Conservation (phyloP, 2,888 invertebrate species). For the Amaurobius ferox region DNA sequence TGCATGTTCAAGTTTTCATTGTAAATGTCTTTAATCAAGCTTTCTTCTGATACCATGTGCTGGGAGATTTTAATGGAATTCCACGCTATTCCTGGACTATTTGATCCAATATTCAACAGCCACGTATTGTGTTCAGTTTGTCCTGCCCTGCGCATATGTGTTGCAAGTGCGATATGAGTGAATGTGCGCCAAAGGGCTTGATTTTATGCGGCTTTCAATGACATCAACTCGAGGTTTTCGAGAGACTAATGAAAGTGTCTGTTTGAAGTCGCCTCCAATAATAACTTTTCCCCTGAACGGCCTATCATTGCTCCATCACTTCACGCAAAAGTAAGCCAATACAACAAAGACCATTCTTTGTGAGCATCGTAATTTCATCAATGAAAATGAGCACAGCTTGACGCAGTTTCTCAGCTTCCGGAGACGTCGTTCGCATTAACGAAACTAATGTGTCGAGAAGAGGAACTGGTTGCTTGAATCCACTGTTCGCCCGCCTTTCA, state of each 20-base stretch:
- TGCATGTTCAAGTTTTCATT: background rate
- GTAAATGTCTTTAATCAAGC: background rate
- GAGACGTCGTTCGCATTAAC: background rate
- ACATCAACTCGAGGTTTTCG: background rate
- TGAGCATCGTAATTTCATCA: background rate
- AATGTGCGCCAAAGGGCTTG: background rate
- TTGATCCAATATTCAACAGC: too few relatives aligned
- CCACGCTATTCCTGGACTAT: too few relatives aligned
- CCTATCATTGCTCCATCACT: background rate
- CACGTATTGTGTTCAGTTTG: too few relatives aligned
- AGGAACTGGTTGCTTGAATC: background rate
- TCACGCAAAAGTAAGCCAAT: background rate
- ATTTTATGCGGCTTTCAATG: conserved; percentile 1
- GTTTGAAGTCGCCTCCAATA: conserved; percentile 63
- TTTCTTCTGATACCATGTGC: too few relatives aligned
- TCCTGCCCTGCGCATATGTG: background rate
- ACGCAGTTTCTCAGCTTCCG: background rate
- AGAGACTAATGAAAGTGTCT: conserved; percentile 43
- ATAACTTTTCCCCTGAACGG: conserved; percentile 60
- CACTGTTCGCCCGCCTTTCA: background rate
- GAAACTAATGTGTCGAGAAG: background rate
- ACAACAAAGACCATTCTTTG: background rate
- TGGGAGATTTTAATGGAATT: too few relatives aligned
- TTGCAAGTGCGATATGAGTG: background rate
- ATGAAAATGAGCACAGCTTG: background rate